Percentiles rank a stretch among this genome's conserved stretches.
These are phyloP conservation scores for Tinea semifulvella DNA, from an alignment of 2,888 invertebrate genomes.

Conservation along the genomic window DNA sequence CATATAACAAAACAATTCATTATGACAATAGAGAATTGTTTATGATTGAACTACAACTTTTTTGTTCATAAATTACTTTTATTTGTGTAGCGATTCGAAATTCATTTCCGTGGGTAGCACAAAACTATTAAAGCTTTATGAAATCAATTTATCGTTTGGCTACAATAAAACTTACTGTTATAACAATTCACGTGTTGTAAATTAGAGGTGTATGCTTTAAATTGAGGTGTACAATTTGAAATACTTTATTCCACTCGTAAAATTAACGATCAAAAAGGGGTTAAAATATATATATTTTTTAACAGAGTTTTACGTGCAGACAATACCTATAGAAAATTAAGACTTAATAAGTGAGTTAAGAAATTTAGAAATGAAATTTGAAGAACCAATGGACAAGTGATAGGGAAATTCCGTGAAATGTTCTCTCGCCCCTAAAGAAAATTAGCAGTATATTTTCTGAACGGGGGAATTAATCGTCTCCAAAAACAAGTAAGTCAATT, in stretches of 20 bases:
- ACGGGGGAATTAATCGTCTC: constrained; percentile 17
- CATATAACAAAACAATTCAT: constrained; percentile 51
- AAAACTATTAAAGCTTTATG: constrained; percentile 23
- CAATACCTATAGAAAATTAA: background rate
- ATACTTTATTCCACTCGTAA: background rate
- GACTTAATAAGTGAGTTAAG: background rate
- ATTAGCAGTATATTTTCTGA: constrained; percentile 17
- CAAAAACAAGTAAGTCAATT: constrained; percentile 24
- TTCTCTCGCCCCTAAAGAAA: constrained; percentile 16
- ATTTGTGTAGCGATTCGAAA: constrained; percentile 30
- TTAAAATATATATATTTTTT: background rate
- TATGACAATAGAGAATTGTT: constrained; percentile 55
- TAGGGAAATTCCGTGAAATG: background rate
- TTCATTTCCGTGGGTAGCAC: constrained; percentile 27
- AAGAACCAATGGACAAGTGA: background rate
- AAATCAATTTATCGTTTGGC: constrained; percentile 16
- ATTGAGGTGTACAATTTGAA: too few relatives aligned
- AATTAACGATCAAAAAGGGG: constrained; percentile 1
- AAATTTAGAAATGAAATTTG: constrained; percentile 1
- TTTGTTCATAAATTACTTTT: constrained; percentile 42
- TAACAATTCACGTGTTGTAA: background rate
- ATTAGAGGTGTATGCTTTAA: too few relatives aligned
- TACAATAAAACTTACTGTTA: constrained; percentile 1
- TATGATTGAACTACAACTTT: constrained; percentile 31
- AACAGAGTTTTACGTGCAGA: too few relatives aligned